Evolutionary conservation across 30 jellyfish, hydroid and myxozoan genomes (phyloP), one percentile per base, ranked within the genome.

Genomic region (Chironex yamaguchii): DNA sequence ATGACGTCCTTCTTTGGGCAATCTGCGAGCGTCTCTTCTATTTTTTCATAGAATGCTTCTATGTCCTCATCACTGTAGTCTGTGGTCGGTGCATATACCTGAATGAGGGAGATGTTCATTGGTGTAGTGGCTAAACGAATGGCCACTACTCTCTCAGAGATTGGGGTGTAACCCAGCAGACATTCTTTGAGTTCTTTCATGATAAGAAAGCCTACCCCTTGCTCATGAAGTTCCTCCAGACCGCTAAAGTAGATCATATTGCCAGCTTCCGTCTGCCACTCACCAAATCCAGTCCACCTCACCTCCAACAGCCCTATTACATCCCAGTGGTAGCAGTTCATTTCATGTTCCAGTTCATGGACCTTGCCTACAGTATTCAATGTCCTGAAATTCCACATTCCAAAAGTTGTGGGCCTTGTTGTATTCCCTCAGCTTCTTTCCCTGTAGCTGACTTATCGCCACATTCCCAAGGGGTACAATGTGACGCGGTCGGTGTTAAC

Each of bases 151-250:
- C 81, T 21, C 23, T 48, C 48, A 21, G 51, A 14, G 36, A 73
- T 48, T n/a, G 81, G 86, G 23, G 17, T 49, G 34, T 49, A 73
- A 20, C 49, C 84, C 14, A 0, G 21, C 12, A 73, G 81, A 35
- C 21, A 14, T 20, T 49, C 33, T 23, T 11, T 34, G 12, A 79
- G 13, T 3, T 71, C 26, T 30, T 36, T 71, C 62, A n/a, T 20
- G 81, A 71, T 28, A 11, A 73, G 34, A 34, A 73, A 73, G n/a
- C 86, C 86, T 17, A 73, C 86, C n/a, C 86, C 86, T 73, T 50
- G 26, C 50, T 29, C 49, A 34, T 42, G 86, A 23, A 13, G 28
- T 23, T 73, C 34, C 14, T 73, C 86, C 49, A 36, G 31, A 1
- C 86, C 84, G 81, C 71, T 20, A 29, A 9, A 58, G 49, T 50